Conservation (phyloP, 1,140 invertebrate genomes). For the Lordiphosa mommai region DNA sequence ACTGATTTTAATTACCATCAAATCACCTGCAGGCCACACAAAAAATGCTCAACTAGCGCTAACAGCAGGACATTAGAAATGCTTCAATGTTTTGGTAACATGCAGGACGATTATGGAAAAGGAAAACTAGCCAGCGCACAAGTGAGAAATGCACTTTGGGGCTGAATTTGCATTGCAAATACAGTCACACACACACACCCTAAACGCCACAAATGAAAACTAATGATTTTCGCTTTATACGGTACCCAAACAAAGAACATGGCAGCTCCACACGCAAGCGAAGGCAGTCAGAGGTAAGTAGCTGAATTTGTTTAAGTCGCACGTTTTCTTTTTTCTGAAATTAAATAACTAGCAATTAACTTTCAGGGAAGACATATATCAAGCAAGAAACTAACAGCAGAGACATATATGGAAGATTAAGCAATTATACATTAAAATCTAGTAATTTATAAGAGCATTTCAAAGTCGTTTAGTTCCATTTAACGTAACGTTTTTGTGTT, state of each 20-base stretch:
- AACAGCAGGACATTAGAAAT: slow-evolving; percentile 43
- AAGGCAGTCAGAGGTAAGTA: slow-evolving; percentile 16
- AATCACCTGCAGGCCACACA: slow-evolving; percentile 4
- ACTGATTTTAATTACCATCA: slow-evolving; percentile 26
- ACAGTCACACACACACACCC: slow-evolving; percentile 2
- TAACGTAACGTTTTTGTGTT: neutral
- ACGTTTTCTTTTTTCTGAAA: neutral
- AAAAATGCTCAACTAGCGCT: slow-evolving; percentile 28
- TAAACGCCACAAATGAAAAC: slow-evolving; percentile 50
- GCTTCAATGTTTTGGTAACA: slow-evolving; percentile 21
- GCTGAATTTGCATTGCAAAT: slow-evolving; percentile 40
- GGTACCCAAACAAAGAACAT: slow-evolving; percentile 22
- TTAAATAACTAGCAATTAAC: neutral
- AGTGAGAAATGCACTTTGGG: slow-evolving; percentile 35
- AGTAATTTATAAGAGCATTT: slow-evolving; percentile 5
- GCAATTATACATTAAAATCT: neutral
- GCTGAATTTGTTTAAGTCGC: too few relatives aligned
- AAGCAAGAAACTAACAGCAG: neutral
- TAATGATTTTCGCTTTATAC: slow-evolving; percentile 27
- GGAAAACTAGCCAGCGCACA: slow-evolving; percentile 7
- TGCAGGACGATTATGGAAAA: slow-evolving; percentile 10
- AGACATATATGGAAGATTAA: neutral
- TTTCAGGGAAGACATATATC: slow-evolving; percentile 1
- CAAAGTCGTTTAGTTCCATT: slow-evolving; percentile 9
- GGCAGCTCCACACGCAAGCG: slow-evolving; percentile 32